A percentile compares a stretch with the other conserved stretches of the same genome.
Evolutionary conservation across 1,140 invertebrate genomes (phyloP).

Genomic region (Drosophila chauvacae): DNA sequence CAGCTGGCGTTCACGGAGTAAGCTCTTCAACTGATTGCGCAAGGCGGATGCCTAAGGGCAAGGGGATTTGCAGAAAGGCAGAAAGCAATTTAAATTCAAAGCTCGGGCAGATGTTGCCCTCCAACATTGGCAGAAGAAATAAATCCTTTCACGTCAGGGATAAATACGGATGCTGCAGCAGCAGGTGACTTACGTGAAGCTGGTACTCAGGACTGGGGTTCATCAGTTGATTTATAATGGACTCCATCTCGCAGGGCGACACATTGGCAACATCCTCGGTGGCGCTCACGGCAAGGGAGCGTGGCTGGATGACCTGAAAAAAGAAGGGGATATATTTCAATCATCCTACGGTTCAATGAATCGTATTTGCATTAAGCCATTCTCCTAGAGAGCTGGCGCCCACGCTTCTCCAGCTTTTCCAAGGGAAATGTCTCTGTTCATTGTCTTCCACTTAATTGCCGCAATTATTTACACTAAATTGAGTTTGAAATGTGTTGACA

Average conservation of each 20-base stretch:
- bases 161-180: slow-evolving; percentile 27
- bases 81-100: slow-evolving; percentile 62
- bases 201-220: slow-evolving; percentile 81
- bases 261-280: slow-evolving; percentile 70
- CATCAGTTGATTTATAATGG: slow-evolving; percentile 81
- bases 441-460: slow-evolving; percentile 46
- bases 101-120: slow-evolving; percentile 47
- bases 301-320: slow-evolving; percentile 67
- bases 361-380: slow-evolving; percentile 2
- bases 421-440: slow-evolving; percentile 1
- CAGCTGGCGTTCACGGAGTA: slow-evolving; percentile 70
- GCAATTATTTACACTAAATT: slow-evolving; percentile 67
- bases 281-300: slow-evolving; percentile 57
- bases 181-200: slow-evolving; percentile 78
- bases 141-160: slow-evolving; percentile 34
- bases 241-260: slow-evolving; percentile 80
- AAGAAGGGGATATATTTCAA: slow-evolving; percentile 17
- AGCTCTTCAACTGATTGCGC: slow-evolving; percentile 76
- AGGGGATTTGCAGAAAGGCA: neutral
- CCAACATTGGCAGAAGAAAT: neutral
- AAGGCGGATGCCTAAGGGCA: slow-evolving; percentile 68
- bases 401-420: neutral
- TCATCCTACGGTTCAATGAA: slow-evolving; percentile 11
- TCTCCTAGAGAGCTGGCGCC: neutral
- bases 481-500: slow-evolving; percentile 66